A percentile compares a stretch with the other conserved stretches of the same genome.
Evolutionary conservation across 2,888 invertebrate genomes (phyloP).

Genomic region (Tupiocoris notatus): DNA sequence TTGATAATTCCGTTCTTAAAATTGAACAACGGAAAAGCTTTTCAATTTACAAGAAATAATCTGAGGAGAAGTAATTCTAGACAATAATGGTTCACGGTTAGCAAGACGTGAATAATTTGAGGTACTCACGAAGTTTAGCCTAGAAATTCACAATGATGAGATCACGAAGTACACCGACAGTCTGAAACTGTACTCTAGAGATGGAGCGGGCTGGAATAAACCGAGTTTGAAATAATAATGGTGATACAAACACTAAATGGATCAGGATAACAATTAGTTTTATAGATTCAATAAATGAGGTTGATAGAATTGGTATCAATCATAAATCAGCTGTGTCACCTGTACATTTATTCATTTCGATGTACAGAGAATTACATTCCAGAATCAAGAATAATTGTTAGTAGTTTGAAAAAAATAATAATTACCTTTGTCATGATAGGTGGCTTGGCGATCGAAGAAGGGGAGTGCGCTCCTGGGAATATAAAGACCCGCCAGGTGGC

Average conservation of each 20-base stretch:
- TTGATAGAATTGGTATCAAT: no score
- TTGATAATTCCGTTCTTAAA: neutral
- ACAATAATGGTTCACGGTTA: neutral
- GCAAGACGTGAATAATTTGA: neutral
- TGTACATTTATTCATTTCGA: no score
- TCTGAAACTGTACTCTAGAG: neutral
- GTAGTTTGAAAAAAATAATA: neutral
- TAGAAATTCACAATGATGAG: neutral
- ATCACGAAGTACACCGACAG: neutral
- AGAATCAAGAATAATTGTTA: neutral
- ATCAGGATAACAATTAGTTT: no score
- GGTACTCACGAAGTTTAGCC: neutral
- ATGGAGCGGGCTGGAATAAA: slow-evolving; percentile 18
- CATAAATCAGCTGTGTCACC: no score
- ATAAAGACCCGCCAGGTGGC: slow-evolving; percentile 31
- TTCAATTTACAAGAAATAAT: no score
- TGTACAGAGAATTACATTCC: no score
- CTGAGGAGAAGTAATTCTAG: no score
- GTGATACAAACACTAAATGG: no score
- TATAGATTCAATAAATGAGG: no score
- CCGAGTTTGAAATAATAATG: neutral
- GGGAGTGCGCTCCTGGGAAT: slow-evolving; percentile 39
- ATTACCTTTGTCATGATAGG: slow-evolving; percentile 41
- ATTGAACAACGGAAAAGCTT: neutral
- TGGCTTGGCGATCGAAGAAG: slow-evolving; percentile 37